Evolutionary conservation across 2,797 vertebrate species (phyloP).

Genomic region (Paramormyrops hopkinsi): DNA sequence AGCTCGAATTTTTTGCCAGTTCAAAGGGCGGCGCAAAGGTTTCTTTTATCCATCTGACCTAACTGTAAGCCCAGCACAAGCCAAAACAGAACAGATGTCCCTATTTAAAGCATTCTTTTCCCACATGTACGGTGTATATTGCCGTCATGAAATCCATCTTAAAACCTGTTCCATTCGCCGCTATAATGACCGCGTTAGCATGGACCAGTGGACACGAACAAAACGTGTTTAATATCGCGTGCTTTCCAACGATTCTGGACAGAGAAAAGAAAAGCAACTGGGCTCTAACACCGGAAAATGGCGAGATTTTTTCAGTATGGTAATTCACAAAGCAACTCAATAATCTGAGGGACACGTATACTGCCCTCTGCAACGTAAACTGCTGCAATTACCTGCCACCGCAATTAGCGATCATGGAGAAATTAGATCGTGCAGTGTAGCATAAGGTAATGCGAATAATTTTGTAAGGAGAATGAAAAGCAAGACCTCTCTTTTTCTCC

Average conservation of each 20-base stretch:
- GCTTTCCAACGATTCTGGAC: conserved; percentile 78
- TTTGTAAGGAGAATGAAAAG: conserved; percentile 67
- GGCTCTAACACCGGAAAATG: conserved; percentile 54
- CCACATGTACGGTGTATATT: conserved; percentile 85
- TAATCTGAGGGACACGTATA: conserved; percentile 68
- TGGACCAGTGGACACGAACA: conserved; percentile 95
- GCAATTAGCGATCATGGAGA: conserved; percentile 59
- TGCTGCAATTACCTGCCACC: conserved; percentile 71
- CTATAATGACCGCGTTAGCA: conserved; percentile 98
- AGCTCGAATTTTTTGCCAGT: conserved; percentile 23
- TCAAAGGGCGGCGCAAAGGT: conserved; percentile 61
- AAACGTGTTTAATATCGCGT: conserved; percentile 90
- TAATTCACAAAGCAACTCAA: conserved; percentile 77
- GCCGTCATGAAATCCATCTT: conserved; percentile 92
- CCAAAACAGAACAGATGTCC: conserved; percentile 94
- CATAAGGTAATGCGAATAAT: conserved; percentile 80
- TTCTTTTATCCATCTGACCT: conserved; percentile 61
- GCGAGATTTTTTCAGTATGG: conserved; percentile 64
- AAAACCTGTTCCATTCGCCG: conserved; percentile 91
- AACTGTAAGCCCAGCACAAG: conserved; percentile 57
- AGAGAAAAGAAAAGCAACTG: conserved; percentile 58
- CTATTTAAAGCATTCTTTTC: conserved; percentile 87
- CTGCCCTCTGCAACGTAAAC: conserved; percentile 69
- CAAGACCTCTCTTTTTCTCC: not conserved
- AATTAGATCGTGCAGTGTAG: conserved; percentile 83